Evolutionary conservation across 1,140 invertebrate species (phyloP).

Genomic region (Kradibia gibbosae): DNA sequence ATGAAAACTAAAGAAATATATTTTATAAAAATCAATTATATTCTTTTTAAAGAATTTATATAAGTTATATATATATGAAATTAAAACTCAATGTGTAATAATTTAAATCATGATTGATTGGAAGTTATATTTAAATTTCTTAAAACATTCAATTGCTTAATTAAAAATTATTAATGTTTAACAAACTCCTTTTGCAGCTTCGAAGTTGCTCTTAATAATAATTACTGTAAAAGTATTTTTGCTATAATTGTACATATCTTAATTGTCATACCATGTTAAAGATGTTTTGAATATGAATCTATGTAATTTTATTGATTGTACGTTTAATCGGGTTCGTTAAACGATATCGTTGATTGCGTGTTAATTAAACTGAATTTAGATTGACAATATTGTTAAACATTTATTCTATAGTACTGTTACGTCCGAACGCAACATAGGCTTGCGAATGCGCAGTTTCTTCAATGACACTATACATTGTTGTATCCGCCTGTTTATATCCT

Average conservation of each 20-base stretch:
- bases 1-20: too few relatives aligned
- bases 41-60: too few relatives aligned
- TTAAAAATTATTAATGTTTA: background rate
- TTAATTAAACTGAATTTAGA: background rate
- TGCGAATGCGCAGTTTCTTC: too few relatives aligned
- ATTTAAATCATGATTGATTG: too few relatives aligned
- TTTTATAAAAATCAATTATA: too few relatives aligned
- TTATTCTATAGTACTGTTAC: background rate
- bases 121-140: too few relatives aligned
- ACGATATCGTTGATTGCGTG: constrained; percentile 11
- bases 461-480: too few relatives aligned
- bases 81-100: too few relatives aligned
- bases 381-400: constrained; percentile 1
- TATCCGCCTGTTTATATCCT: too few relatives aligned
- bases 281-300: constrained; percentile 19
- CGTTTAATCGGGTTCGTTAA: background rate
- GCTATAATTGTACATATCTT: constrained; percentile 25
- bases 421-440: background rate
- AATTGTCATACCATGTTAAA: background rate
- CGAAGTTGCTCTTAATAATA: background rate
- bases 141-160: too few relatives aligned
- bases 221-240: constrained; percentile 33
- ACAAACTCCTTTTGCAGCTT: constrained; percentile 12
- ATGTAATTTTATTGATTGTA: background rate
- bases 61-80: too few relatives aligned